phyloP scores from a whole-genome alignment of 1,140 invertebrate genomes.

The Temnothorax longispinosus region DNA sequence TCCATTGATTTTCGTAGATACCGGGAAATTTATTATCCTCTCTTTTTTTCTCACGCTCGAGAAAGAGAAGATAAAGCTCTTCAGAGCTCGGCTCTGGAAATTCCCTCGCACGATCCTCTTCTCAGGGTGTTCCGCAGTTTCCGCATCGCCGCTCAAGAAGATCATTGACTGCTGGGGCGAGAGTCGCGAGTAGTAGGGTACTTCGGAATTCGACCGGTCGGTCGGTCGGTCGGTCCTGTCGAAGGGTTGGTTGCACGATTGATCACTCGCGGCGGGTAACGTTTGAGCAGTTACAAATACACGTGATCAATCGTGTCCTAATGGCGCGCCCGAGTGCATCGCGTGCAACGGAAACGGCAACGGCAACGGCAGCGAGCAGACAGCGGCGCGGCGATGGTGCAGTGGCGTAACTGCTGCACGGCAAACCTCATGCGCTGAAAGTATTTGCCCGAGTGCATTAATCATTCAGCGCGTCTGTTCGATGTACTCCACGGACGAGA shows the following conservation, averaged over 20 bases:
- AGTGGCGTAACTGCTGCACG: constrained; percentile 39
- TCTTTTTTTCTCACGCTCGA: not conserved
- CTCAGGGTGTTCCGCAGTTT: constrained; percentile 18
- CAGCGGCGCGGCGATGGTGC: not conserved
- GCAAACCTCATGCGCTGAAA: constrained; percentile 53
- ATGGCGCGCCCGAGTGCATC: constrained; percentile 55
- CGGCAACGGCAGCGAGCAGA: not conserved
- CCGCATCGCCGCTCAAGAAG: constrained; percentile 50
- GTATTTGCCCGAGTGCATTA: constrained; percentile 58
- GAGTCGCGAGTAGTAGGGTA: constrained; percentile 25
- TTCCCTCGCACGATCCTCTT: constrained; percentile 14
- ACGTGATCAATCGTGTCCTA: constrained; percentile 62
- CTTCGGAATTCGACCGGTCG: constrained; percentile 57
- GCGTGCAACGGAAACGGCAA: constrained; percentile 19
- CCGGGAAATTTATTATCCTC: not conserved
- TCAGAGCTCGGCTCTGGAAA: constrained; percentile 3
- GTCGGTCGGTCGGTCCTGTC: constrained; percentile 14
- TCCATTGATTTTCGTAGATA: not conserved
- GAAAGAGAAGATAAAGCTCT: constrained; percentile 13
- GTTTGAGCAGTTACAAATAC: constrained; percentile 65
- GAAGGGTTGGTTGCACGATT: constrained; percentile 55
- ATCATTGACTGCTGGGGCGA: constrained; percentile 55
- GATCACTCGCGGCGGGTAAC: constrained; percentile 61
- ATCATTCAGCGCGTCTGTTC: constrained; percentile 52
- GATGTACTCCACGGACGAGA: constrained; percentile 27